Evolutionary conservation across 1,140 invertebrate genomes (phyloP).

Genomic region (Tenebrio molitor): DNA sequence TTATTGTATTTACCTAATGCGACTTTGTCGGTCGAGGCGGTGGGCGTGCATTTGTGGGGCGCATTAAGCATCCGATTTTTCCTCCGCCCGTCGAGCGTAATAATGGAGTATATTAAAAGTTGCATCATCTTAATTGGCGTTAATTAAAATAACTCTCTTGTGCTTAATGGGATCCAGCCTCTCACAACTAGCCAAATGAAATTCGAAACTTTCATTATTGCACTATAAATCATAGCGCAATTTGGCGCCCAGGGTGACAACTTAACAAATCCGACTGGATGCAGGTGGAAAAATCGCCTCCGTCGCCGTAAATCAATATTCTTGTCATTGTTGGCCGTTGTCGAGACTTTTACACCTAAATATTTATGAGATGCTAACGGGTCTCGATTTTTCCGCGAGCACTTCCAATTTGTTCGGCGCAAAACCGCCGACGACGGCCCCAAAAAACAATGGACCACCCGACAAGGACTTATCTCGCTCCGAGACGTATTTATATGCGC

Average conservation of each 20-base stretch:
- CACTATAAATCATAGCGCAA: conserved; percentile 20
- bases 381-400: conserved; percentile 8
- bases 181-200: neutral
- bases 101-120: conserved; percentile 31
- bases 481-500: conserved; percentile 19
- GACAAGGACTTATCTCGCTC: conserved; percentile 3
- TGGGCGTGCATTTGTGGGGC: conserved; percentile 12
- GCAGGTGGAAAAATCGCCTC: conserved; percentile 1
- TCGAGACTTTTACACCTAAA: conserved; percentile 23
- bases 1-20: conserved; percentile 18
- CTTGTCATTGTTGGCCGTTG: neutral
- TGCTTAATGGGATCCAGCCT: conserved; percentile 10
- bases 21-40: neutral
- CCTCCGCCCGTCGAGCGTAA: neutral
- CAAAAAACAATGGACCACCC: conserved; percentile 31
- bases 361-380: conserved; percentile 32
- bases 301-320: conserved; percentile 16
- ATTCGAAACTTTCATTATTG: conserved; percentile 11
- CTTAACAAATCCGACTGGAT: conserved; percentile 20
- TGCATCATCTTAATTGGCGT: conserved; percentile 31
- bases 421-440: neutral
- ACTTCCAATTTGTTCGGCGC: neutral
- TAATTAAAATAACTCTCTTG: conserved; percentile 35
- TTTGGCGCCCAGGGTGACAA: conserved; percentile 30
- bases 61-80: conserved; percentile 29